Evolutionary conservation across 2,888 invertebrate species (phyloP), one percentile per base, ranked within the genome.

Genomic region (Dasypogon diadema): DNA sequence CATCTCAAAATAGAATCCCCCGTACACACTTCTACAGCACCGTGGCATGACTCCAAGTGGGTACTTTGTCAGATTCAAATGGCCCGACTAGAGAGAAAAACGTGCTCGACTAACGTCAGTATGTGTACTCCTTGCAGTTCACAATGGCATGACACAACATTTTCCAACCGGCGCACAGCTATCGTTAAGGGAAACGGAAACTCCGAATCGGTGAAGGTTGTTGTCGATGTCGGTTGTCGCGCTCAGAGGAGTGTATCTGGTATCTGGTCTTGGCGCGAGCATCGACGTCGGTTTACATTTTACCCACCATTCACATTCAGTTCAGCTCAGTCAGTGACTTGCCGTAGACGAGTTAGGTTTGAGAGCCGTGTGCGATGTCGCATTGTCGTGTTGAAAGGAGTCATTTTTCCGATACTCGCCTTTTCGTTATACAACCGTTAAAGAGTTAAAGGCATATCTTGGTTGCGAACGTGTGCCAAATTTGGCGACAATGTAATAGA

Each of bases 61-160:
- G 46, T 14, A 65, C 48, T 65, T 65, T 24, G 46, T 48, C 46
- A 65, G 26, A 65, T 14, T 30, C 22, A 54, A n/a, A 10, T 12
- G 21, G 37, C 30, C 70, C 54, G 70, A 70, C 21, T 54, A 34
- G 37, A 70, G 54, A 54, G 54, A 6, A 54, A 70, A 70, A 70
- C 54, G 54, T 54, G 70, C 21, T 70, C 54, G 30, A 14, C 48
- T 51, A 51, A 70, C 70, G 34, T 26, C 54, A 70, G 51, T 26
- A 30, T 51, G 70, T 54, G 70, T 70, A 65, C 46, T 24, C 16
- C 14, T 14, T n/a, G 37, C 5, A 65, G 65, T 65, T 48, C 48
- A 42, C 26, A 65, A 48, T 48, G 65, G 48, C 46, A 63, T 63
- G 63, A 65, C 48, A 65, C 65, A 63, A 51, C 51, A 51, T 51